These are phyloP conservation scores for Ruditapes philippinarum DNA, from an alignment of 1,140 invertebrate genomes.

Conservation along the genomic window DNA sequence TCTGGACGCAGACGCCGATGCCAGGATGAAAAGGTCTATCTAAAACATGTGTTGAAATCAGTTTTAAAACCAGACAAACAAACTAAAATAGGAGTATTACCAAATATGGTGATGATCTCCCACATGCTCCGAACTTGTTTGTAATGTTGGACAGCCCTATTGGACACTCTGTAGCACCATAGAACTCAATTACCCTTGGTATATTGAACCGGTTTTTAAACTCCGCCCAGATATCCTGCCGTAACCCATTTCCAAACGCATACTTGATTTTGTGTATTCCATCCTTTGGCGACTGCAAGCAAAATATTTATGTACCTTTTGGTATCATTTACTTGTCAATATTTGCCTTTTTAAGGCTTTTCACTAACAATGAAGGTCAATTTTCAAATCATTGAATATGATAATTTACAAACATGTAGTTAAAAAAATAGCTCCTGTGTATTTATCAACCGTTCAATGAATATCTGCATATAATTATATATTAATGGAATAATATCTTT, in stretches of 20 bases:
- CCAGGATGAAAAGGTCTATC: too few species aligned
- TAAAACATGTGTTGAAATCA: too few species aligned
- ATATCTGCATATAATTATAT: too few species aligned
- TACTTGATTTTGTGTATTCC: conserved; percentile 69
- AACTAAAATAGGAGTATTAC: conserved; percentile 62
- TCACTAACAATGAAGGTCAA: too few species aligned
- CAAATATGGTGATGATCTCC: conserved; percentile 76
- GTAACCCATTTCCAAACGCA: conserved; percentile 77
- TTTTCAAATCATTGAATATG: too few species aligned
- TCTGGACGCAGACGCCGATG: too few species aligned
- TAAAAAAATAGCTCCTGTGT: too few species aligned
- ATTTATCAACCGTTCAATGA: too few species aligned
- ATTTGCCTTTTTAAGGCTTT: not conserved
- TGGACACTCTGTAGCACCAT: conserved; percentile 77
- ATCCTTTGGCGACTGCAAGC: conserved; percentile 71
- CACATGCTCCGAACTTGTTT: conserved; percentile 71
- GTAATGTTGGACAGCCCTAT: conserved; percentile 65
- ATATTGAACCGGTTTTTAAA: conserved; percentile 77
- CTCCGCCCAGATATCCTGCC: conserved; percentile 77
- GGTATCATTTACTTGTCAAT: not conserved
- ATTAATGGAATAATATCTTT: too few species aligned
- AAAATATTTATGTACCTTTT: not conserved
- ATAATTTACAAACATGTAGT: too few species aligned
- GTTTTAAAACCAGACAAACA: too few species aligned
- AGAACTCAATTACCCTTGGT: conserved; percentile 74